phyloP scores from a whole-genome alignment of 2,113 vertebrate species.

The Ciconia maguari region DNA sequence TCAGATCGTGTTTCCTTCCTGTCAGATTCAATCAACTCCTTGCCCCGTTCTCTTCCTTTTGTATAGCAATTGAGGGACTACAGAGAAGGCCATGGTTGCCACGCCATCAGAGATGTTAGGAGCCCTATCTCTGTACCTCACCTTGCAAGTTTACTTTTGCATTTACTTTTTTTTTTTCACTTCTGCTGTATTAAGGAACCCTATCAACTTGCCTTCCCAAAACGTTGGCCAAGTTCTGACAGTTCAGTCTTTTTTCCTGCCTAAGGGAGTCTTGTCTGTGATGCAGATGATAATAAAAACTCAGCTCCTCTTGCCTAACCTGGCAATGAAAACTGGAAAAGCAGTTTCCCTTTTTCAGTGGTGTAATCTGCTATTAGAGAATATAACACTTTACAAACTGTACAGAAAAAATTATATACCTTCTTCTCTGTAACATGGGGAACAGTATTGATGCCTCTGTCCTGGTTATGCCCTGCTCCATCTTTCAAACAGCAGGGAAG shows the following conservation, averaged over 20 bases:
- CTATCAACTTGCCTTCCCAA: neutral
- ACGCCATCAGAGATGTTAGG: rapidly evolving
- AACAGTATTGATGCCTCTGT: rapidly evolving
- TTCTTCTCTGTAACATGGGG: neutral
- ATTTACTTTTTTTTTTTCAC: neutral
- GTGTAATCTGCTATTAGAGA: neutral
- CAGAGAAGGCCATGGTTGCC: neutral
- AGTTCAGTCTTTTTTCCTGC: neutral
- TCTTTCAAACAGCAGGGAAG: neutral
- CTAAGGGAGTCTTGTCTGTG: neutral
- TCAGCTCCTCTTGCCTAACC: neutral
- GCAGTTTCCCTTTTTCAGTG: neutral
- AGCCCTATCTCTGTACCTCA: neutral
- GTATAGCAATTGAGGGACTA: neutral
- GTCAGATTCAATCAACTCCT: neutral
- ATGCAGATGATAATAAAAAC: neutral
- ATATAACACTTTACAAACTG: neutral
- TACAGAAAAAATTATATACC: neutral
- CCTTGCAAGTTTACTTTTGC: neutral
- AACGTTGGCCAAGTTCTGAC: neutral
- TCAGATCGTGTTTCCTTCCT: neutral
- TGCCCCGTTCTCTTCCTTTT: neutral
- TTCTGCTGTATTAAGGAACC: neutral
- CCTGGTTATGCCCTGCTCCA: neutral
- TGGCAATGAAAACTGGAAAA: neutral